Conservation (phyloP, 2,797 vertebrate species). For the Onychomys leucogaster region DNA sequence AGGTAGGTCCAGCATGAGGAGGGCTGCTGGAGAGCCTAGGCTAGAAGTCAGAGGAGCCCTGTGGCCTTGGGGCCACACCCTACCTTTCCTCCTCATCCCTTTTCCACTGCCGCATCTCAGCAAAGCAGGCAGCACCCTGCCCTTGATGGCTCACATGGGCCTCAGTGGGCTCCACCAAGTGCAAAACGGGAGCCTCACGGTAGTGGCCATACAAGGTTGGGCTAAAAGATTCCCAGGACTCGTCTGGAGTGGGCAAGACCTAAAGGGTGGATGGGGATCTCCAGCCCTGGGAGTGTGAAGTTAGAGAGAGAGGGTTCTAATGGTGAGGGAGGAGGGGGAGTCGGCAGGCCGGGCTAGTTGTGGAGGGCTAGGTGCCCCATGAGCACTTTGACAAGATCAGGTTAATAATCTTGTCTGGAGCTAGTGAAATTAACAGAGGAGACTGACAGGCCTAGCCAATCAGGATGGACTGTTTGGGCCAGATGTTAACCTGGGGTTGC, state of each 20-base stretch:
- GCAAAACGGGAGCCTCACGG: too few relatives aligned
- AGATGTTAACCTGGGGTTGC: neutral
- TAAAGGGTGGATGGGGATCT: neutral
- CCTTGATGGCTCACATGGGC: fast-evolving
- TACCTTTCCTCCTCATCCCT: too few relatives aligned
- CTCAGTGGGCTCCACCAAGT: fast-evolving
- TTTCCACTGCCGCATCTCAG: neutral
- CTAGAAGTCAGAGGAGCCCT: neutral
- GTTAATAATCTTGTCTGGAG: neutral
- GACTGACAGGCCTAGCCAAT: neutral
- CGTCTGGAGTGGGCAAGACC: neutral
- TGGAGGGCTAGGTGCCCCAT: neutral
- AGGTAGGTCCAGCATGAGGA: constrained; percentile 84
- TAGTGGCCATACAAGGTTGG: fast-evolving
- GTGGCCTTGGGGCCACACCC: neutral
- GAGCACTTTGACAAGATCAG: neutral
- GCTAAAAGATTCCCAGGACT: fast-evolving
- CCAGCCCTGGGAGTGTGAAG: neutral
- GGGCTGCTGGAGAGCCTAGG: neutral
- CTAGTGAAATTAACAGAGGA: neutral
- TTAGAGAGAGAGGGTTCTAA: neutral
- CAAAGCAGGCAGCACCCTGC: neutral
- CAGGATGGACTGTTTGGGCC: neutral
- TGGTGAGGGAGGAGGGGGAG: neutral
- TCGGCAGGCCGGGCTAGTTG: neutral